A percentile compares a stretch with the other conserved stretches of the same genome.
Evolutionary conservation across 37 sponge, comb jelly and placozoan species (phyloP).

Genomic region (Agelas oroides): DNA sequence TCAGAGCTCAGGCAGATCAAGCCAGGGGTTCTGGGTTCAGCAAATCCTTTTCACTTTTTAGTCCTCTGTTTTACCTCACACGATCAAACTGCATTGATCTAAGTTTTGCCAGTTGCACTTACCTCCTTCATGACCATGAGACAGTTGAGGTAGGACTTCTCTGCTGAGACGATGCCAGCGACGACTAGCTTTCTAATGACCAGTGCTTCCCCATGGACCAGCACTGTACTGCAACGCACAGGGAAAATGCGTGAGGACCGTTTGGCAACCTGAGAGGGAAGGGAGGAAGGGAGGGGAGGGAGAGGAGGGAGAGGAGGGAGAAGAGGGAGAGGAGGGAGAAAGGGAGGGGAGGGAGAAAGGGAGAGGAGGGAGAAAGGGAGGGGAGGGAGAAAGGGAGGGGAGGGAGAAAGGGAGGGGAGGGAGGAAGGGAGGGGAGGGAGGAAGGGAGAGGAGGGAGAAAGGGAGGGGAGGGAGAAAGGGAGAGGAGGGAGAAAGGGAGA

Average conservation of each 20-base stretch:
- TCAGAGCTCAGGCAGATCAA: no score
- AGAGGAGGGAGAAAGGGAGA: no score
- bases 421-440: neutral
- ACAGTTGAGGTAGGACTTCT: slow-evolving; percentile 80
- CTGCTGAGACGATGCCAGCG: slow-evolving; percentile 82
- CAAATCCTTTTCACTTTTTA: no score
- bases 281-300: slow-evolving; percentile 8
- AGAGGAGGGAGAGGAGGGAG: neutral
- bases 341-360: no score
- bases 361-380: neutral
- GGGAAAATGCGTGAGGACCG: slow-evolving; percentile 60
- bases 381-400: neutral
- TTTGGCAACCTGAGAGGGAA: slow-evolving; percentile 8
- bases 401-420: neutral
- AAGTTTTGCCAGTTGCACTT: no score
- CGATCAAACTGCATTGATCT: no score
- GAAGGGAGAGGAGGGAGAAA: neutral
- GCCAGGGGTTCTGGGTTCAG: no score
- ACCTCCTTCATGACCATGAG: slow-evolving; percentile 76
- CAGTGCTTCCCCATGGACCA: slow-evolving; percentile 78
- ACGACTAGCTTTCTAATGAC: slow-evolving; percentile 89
- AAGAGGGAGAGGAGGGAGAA: neutral
- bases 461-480: no score
- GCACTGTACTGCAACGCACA: slow-evolving; percentile 75
- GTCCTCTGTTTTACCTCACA: no score